Evolutionary conservation across 2,888 invertebrate genomes (phyloP), one percentile per base, ranked within the genome.

Genomic region (Dusona sp.): DNA sequence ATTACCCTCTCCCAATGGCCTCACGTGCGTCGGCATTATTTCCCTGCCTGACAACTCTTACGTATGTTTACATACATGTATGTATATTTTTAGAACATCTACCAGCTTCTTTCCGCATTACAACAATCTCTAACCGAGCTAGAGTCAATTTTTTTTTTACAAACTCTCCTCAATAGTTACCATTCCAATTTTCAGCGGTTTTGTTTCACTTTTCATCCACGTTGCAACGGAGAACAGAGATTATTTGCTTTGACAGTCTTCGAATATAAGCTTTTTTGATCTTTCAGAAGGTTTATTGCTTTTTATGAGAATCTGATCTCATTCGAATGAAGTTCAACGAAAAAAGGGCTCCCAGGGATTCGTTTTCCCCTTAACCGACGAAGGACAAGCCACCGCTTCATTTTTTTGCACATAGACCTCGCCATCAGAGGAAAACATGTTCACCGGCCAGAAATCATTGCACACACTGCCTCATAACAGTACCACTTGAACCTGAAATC

Each of bases 1-100:
- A 8, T 54, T 29, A 73, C 61, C 79, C 74, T 67, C 68, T 79
- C 16, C 68, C 67, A 42, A 54, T 7, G 8, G 29, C 29, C 51
- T 64, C 51, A 67, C 78, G 67, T 65, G 77, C 65, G 22, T 19
- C 9, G 22, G 36, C 48, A 48, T 61, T 29, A n/a, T 48, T 33
- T 11, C 65, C 19, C 48, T 16, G 9, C 38, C 25, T 45, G 65
- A 67, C 67, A 65, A 36, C 68, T 38, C 19, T 38, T 38, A 54
- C 45, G 9, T 38, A 48, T 73, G 51, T 70, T 51, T 54, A 73
- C 51, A 38, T n/a, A 48, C 38, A 25, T 45, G 67, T 79, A 25
- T 19, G 7, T 3, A 54, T 29, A 25, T 61, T 13, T 57, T 25
- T 29, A 25, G 25, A 29, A 29, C 57, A 13, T 57, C 57, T 22